Evolutionary conservation across 2,797 vertebrate species (phyloP).

Genomic region (Alectoris magna): DNA sequence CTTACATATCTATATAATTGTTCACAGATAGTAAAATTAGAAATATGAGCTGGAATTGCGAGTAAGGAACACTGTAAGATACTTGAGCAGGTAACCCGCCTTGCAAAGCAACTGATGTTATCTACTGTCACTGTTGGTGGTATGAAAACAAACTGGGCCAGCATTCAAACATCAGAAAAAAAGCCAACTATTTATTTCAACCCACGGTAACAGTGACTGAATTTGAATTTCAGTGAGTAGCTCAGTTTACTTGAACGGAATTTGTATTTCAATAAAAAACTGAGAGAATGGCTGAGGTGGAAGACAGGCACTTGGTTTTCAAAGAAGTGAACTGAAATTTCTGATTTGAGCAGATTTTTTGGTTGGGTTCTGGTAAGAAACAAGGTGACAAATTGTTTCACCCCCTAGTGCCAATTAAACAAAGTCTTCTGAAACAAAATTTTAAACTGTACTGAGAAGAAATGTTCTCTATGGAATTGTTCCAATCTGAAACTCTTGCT

Average conservation of each 20-base stretch:
- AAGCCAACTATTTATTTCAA: background rate
- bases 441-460: background rate
- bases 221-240: background rate
- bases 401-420: background rate
- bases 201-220: background rate
- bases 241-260: background rate
- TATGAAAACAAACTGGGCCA: background rate
- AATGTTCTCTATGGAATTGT: background rate
- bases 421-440: background rate
- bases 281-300: background rate
- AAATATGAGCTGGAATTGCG: background rate
- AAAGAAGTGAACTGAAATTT: background rate
- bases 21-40: background rate
- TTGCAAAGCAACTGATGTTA: constrained; percentile 8
- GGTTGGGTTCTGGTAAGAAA: background rate
- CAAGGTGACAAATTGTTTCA: background rate
- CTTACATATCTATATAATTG: background rate
- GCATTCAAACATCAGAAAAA: background rate
- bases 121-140: background rate
- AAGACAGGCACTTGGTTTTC: background rate
- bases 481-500: background rate
- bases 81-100: background rate
- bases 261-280: background rate
- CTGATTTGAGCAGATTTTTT: background rate
- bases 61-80: background rate